phyloP scores from a whole-genome alignment of 2,888 invertebrate genomes.

The Eupithecia exiguata region DNA sequence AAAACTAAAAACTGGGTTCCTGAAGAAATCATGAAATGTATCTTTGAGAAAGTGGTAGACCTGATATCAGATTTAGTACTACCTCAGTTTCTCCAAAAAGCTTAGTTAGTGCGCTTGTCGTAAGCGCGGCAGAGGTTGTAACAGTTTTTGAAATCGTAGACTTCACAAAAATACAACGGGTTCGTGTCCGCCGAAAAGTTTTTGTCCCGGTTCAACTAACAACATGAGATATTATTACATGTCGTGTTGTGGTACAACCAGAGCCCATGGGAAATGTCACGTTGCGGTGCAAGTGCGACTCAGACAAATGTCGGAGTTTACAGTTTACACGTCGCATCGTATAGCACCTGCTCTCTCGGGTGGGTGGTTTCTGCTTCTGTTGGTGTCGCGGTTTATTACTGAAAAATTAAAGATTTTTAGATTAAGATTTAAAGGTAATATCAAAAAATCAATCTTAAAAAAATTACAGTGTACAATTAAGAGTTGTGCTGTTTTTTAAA shows the following conservation, averaged over 20 bases:
- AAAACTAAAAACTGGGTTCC: too few relatives aligned
- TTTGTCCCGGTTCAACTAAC: not conserved
- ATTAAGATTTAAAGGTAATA: not conserved
- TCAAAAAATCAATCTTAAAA: too few relatives aligned
- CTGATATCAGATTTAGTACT: too few relatives aligned
- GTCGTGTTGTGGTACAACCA: conserved; percentile 34
- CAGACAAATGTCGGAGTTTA: conserved; percentile 41
- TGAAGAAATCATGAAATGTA: too few relatives aligned
- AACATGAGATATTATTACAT: conserved; percentile 35
- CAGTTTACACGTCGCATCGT: conserved; percentile 2
- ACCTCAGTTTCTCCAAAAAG: too few relatives aligned
- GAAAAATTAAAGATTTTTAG: not conserved
- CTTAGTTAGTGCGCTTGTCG: too few relatives aligned
- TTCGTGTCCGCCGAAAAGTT: not conserved
- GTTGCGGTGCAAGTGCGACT: conserved; percentile 40
- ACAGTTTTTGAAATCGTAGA: too few relatives aligned
- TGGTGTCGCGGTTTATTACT: not conserved
- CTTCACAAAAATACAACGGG: not conserved
- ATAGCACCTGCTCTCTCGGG: not conserved
- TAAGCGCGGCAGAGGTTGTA: too few relatives aligned
- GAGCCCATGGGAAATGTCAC: conserved; percentile 39
- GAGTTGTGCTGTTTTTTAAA: too few relatives aligned
- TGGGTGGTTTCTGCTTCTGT: not conserved
- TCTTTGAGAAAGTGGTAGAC: too few relatives aligned
- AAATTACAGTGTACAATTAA: too few relatives aligned